These are phyloP conservation scores for Stigmatopora nigra DNA, from an alignment of 2,113 vertebrate species.

Conservation along the genomic window DNA sequence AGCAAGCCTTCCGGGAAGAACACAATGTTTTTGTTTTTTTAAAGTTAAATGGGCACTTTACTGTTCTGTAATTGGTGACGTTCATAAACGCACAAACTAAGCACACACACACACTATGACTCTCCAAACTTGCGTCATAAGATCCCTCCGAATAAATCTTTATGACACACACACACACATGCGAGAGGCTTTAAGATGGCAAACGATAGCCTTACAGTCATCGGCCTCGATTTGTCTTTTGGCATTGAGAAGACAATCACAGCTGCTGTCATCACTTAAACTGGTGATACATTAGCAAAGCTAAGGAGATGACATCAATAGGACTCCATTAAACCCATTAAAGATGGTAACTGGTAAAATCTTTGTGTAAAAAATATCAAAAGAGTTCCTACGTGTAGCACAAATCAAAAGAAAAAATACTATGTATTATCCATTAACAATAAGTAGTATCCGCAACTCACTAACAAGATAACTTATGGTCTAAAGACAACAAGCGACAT, in stretches of 20 bases:
- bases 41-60: slow-evolving; percentile 24
- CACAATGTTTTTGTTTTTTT: slow-evolving; percentile 4
- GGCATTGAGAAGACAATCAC: slow-evolving; percentile 40
- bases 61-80: slow-evolving; percentile 30
- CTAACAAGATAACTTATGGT: slow-evolving; percentile 6
- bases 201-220: slow-evolving; percentile 34
- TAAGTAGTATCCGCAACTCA: background rate
- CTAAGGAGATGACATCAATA: background rate
- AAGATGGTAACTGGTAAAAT: slow-evolving; percentile 9
- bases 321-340: slow-evolving; percentile 12
- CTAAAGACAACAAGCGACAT: background rate
- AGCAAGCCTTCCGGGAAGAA: slow-evolving; percentile 17
- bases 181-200: background rate
- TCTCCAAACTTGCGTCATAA: slow-evolving; percentile 36
- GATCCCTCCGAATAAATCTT: slow-evolving; percentile 21
- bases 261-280: slow-evolving; percentile 23
- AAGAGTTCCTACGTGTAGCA: too few species aligned
- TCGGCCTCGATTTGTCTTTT: slow-evolving; percentile 15
- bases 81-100: slow-evolving; percentile 35
- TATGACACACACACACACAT: slow-evolving; percentile 19
- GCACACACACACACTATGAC: slow-evolving; percentile 11
- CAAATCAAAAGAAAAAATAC: too few species aligned
- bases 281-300: slow-evolving; percentile 16
- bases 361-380: too few species aligned
- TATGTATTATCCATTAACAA: too few species aligned